phyloP scores from a whole-genome alignment of 2,113 vertebrate species.

The Anser brachyrhynchus region DNA sequence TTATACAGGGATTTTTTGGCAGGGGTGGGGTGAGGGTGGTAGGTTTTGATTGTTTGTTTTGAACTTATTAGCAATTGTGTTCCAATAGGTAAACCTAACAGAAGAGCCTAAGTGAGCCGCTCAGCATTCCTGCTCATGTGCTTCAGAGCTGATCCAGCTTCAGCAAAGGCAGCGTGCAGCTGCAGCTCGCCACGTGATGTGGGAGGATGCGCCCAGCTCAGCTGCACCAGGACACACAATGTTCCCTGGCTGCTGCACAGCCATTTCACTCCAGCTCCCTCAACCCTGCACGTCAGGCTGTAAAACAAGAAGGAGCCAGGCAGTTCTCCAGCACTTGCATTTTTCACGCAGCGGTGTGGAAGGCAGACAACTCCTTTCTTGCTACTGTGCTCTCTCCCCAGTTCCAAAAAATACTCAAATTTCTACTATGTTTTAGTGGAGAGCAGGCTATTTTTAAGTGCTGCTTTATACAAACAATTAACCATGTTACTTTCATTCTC shows the following conservation, averaged over 20 bases:
- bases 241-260: background rate
- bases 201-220: rapidly evolving
- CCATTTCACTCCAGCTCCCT: background rate
- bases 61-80: background rate
- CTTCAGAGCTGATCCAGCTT: background rate
- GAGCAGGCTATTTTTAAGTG: background rate
- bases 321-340: background rate
- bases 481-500: background rate
- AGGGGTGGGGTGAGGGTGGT: background rate
- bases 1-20: background rate
- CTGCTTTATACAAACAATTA: background rate
- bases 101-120: background rate
- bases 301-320: background rate
- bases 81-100: background rate
- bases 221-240: background rate
- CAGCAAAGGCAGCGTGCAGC: background rate
- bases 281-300: background rate
- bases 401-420: background rate
- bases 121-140: background rate
- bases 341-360: background rate
- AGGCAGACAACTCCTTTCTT: background rate
- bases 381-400: background rate
- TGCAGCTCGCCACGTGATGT: background rate
- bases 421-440: background rate
- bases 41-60: background rate